Evolutionary conservation across 2,113 vertebrate genomes (phyloP).

Genomic region (Pteruthius melanotis): DNA sequence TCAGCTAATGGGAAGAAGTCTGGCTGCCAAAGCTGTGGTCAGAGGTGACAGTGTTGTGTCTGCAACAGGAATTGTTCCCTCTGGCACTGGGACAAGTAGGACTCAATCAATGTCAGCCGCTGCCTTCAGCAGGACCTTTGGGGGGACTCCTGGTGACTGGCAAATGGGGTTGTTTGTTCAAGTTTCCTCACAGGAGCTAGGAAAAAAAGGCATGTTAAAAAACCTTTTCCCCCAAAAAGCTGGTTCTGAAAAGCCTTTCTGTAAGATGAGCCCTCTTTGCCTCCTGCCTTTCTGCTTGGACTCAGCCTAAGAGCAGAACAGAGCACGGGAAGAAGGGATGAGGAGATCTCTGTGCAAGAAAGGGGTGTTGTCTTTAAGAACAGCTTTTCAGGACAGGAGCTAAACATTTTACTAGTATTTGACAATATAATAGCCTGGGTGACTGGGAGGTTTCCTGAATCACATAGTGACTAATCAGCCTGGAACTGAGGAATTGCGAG

Average conservation of each 20-base stretch:
- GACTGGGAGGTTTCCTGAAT: neutral
- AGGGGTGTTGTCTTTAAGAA: neutral
- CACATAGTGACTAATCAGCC: neutral
- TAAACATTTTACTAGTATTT: neutral
- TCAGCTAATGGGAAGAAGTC: neutral
- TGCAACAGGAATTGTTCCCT: neutral
- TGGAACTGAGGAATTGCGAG: neutral
- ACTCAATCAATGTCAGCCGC: neutral
- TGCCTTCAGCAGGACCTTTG: neutral
- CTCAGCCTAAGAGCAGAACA: neutral
- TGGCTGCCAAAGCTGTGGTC: conserved; percentile 1
- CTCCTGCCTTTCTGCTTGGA: neutral
- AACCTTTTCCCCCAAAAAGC: fast-evolving
- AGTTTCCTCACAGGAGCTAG: neutral
- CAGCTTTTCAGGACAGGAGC: neutral
- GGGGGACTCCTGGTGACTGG: neutral
- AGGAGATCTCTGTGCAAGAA: neutral
- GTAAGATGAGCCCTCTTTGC: neutral
- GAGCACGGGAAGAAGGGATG: neutral
- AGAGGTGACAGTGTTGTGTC: neutral
- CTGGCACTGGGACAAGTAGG: conserved; percentile 2
- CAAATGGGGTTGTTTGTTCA: neutral
- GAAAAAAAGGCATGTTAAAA: neutral
- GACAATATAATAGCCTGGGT: neutral
- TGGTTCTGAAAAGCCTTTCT: neutral